Evolutionary conservation across 2,113 vertebrate genomes (phyloP).

Genomic region (Myrmecobius fasciatus): DNA sequence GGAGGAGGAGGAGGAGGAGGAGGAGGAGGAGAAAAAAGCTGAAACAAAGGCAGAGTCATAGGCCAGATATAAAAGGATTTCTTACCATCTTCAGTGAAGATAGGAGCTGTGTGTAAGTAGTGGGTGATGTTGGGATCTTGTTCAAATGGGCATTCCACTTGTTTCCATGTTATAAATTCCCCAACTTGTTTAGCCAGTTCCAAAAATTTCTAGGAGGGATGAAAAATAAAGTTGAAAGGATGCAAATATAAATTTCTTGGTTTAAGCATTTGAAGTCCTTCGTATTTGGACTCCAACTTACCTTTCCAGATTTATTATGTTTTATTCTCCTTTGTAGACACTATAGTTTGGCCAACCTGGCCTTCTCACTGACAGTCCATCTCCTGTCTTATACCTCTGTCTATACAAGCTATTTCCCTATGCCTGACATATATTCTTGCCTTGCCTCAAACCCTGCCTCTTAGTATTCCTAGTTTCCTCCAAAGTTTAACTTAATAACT

Average conservation of each 20-base stretch:
- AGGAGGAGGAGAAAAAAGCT: background rate
- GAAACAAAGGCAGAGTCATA: background rate
- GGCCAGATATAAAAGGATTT: background rate
- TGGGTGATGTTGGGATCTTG: constrained; percentile 86
- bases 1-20: no score
- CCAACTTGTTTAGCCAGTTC: constrained; percentile 88
- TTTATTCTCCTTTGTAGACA: background rate
- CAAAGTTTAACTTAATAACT: background rate
- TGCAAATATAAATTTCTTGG: background rate
- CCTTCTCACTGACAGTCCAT: background rate
- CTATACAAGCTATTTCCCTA: background rate
- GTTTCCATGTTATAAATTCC: constrained; percentile 90
- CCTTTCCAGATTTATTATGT: background rate
- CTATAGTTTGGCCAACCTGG: background rate
- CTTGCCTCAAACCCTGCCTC: background rate
- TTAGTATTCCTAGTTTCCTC: background rate
- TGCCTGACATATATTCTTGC: background rate
- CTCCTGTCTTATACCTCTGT: background rate
- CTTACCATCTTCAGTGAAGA: constrained; percentile 89
- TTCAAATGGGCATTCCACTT: constrained; percentile 89
- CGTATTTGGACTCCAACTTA: background rate
- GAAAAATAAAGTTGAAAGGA: constrained; percentile 21
- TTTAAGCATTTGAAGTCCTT: background rate
- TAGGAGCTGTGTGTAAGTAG: constrained; percentile 86
- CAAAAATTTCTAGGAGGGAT: constrained; percentile 85